A percentile compares a stretch with the other conserved stretches of the same genome.
Evolutionary conservation across 2,797 vertebrate genomes (phyloP).

Genomic region (Choloepus didactylus): DNA sequence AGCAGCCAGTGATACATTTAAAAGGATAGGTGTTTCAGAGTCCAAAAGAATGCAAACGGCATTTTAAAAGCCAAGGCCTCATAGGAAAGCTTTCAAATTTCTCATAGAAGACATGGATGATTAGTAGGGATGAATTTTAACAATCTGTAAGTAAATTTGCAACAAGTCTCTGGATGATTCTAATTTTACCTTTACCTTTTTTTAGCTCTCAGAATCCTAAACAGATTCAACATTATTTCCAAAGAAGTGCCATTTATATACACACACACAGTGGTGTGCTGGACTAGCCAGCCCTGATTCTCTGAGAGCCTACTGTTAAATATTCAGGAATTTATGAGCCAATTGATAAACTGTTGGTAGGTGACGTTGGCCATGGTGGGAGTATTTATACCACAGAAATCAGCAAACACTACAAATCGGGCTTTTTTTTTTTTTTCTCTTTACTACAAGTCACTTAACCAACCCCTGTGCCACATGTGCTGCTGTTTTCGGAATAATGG

Average conservation of each 20-base stretch:
- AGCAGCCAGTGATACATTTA: not conserved
- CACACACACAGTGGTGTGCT: not conserved
- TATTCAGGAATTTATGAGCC: slow-evolving; percentile 31
- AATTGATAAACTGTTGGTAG: not conserved
- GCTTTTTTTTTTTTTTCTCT: not conserved
- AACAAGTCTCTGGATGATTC: slow-evolving; percentile 51
- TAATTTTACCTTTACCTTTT: slow-evolving; percentile 50
- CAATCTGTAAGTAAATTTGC: slow-evolving; percentile 55
- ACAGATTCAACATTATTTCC: slow-evolving; percentile 31
- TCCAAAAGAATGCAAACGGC: slow-evolving; percentile 37
- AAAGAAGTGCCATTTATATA: slow-evolving; percentile 36
- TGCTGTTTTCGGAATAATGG: not conserved
- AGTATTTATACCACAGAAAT: slow-evolving; percentile 36
- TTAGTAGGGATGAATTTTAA: slow-evolving; percentile 61
- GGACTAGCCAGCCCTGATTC: not conserved
- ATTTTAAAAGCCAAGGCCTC: slow-evolving; percentile 61
- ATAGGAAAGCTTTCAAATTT: slow-evolving; percentile 51
- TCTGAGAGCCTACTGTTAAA: slow-evolving; percentile 9
- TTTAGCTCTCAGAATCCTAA: slow-evolving; percentile 48
- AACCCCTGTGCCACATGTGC: not conserved
- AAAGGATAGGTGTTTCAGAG: not conserved
- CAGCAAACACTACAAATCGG: not conserved
- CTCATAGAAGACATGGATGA: slow-evolving; percentile 51
- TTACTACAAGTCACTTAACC: not conserved
- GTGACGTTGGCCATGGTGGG: not conserved